Evolutionary conservation across 2,113 vertebrate genomes (phyloP).

Genomic region (Muntiacus reevesi): DNA sequence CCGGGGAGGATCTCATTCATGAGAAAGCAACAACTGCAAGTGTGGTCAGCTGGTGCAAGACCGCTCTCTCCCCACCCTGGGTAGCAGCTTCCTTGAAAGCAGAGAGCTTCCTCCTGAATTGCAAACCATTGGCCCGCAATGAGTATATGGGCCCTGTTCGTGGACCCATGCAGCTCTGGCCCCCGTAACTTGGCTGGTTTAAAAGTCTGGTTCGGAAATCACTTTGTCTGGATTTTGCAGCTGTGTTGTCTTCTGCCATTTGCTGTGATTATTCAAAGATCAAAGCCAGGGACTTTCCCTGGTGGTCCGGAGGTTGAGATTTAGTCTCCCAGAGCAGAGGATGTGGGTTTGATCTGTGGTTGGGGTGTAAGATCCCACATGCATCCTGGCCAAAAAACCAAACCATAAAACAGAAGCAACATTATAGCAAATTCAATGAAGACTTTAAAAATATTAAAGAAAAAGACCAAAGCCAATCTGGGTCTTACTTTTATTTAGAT

Average conservation of each 20-base stretch:
- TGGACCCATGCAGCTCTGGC: not conserved
- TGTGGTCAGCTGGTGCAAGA: not conserved
- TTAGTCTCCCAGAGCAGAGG: no score
- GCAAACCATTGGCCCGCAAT: fast-evolving
- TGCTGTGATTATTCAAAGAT: not conserved
- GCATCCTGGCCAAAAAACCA: no score
- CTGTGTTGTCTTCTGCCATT: not conserved
- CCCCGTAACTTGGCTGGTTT: not conserved
- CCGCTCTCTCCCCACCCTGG: not conserved
- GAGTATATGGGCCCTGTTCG: no score
- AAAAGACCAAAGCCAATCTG: not conserved
- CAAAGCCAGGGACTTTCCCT: no score
- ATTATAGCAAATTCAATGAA: no score
- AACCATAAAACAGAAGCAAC: no score
- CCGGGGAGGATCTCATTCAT: not conserved
- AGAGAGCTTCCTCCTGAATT: not conserved
- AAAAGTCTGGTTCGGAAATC: not conserved
- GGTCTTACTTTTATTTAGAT: not conserved
- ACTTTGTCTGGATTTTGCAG: not conserved
- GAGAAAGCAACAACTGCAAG: not conserved
- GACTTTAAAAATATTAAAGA: no score
- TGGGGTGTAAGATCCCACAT: no score
- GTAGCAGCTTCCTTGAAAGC: not conserved
- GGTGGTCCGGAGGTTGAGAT: no score
- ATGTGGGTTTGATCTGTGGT: no score